Evolutionary conservation across 1,140 invertebrate genomes (phyloP).

Genomic region (Drosophila parvula): DNA sequence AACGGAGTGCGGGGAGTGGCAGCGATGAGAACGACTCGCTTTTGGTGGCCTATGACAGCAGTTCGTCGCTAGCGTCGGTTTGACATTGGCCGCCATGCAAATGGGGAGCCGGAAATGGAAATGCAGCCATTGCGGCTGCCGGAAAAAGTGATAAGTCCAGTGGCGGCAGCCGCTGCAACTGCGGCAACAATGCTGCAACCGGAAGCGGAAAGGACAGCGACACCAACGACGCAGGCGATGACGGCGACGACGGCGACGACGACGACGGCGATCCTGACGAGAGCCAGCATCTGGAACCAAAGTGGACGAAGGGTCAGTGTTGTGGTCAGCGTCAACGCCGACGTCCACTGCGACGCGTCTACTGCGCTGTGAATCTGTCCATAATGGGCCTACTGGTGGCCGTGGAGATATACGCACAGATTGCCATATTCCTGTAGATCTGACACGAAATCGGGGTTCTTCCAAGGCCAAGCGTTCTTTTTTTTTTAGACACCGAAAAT

Average conservation of each 20-base stretch:
- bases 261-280: slow-evolving; percentile 45
- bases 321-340: slow-evolving; percentile 79
- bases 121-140: slow-evolving; percentile 36
- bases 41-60: slow-evolving; percentile 84
- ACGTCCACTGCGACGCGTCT: slow-evolving; percentile 83
- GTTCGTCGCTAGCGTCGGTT: slow-evolving; percentile 83
- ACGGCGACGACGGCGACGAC: slow-evolving; percentile 28
- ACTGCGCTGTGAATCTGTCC: slow-evolving; percentile 79
- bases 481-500: neutral
- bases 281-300: slow-evolving; percentile 56
- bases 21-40: slow-evolving; percentile 84
- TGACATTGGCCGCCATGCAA: slow-evolving; percentile 84
- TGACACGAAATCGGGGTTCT: neutral
- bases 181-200: slow-evolving; percentile 14
- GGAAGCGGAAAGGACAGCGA: slow-evolving; percentile 10
- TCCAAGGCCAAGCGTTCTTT: neutral
- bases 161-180: slow-evolving; percentile 18
- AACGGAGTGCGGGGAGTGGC: slow-evolving; percentile 79
- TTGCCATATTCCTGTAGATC: slow-evolving; percentile 78
- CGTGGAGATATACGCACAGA: slow-evolving; percentile 79
- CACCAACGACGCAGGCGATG: slow-evolving; percentile 12
- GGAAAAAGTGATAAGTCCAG: slow-evolving; percentile 18
- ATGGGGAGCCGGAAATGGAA: slow-evolving; percentile 78
- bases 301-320: slow-evolving; percentile 49
- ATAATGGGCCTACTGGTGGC: slow-evolving; percentile 77